A percentile compares a stretch with the other conserved stretches of the same genome.
phyloP scores from a whole-genome alignment of 2,797 vertebrate species.

The Semotilus atromaculatus region DNA sequence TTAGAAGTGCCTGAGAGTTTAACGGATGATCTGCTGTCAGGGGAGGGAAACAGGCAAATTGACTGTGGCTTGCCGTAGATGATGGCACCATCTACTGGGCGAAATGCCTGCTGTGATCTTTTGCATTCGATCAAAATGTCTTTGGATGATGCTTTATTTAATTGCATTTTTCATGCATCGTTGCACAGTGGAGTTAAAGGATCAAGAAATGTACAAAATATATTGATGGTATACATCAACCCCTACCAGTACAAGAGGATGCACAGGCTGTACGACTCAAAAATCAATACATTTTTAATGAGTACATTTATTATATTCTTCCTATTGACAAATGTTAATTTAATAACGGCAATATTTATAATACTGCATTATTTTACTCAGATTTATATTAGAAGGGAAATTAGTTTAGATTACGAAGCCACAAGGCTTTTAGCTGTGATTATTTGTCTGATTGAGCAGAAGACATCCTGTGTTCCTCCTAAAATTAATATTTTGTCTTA shows the following conservation, averaged over 20 bases:
- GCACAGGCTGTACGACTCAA: constrained; percentile 38
- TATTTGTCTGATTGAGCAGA: constrained; percentile 14
- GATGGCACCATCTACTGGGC: constrained; percentile 52
- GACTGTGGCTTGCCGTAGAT: constrained; percentile 33
- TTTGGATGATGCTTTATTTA: constrained; percentile 49
- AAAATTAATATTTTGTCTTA: constrained; percentile 56
- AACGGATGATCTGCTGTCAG: constrained; percentile 42
- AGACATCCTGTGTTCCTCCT: constrained; percentile 31
- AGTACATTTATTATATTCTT: constrained; percentile 5
- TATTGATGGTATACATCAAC: constrained; percentile 27
- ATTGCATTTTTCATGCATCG: constrained; percentile 62
- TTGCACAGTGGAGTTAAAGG: constrained; percentile 72
- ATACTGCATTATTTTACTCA: constrained; percentile 3
- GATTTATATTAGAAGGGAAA: constrained; percentile 11
- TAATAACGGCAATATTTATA: constrained; percentile 28
- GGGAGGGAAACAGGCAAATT: background rate
- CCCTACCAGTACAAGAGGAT: background rate
- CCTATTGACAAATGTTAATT: constrained; percentile 10
- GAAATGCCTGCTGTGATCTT: constrained; percentile 63
- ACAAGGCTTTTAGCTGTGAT: constrained; percentile 10
- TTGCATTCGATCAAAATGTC: constrained; percentile 57
- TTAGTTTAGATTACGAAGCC: constrained; percentile 4
- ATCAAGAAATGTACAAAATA: constrained; percentile 56
- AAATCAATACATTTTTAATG: constrained; percentile 27
- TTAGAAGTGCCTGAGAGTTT: constrained; percentile 76